Percentiles rank a stretch among this genome's conserved stretches.
Evolutionary conservation across 2,113 vertebrate species (phyloP).

Genomic region (Scytalopus superciliaris): DNA sequence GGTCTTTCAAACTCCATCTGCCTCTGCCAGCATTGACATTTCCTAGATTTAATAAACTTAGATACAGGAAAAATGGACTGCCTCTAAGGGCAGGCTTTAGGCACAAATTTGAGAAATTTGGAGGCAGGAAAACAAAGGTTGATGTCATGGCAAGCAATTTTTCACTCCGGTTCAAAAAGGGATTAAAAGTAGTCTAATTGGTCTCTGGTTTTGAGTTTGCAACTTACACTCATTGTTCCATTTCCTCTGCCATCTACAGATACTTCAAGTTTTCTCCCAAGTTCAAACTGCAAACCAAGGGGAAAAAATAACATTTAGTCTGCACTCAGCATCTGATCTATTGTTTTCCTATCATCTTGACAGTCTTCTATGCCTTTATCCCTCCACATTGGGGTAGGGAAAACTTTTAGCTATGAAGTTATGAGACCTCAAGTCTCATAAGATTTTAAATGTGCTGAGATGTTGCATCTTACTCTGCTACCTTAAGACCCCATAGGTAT

Average conservation of each 20-base stretch:
- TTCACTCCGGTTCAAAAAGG: not conserved
- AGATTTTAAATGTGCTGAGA: not conserved
- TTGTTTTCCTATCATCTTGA: not conserved
- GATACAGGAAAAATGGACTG: not conserved
- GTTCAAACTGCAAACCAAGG: conserved; percentile 62
- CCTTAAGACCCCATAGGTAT: not conserved
- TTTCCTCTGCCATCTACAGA: conserved; percentile 68
- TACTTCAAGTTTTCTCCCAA: conserved; percentile 66
- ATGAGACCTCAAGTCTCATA: not conserved
- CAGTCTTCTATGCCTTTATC: not conserved
- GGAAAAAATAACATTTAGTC: not conserved
- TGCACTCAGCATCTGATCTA: not conserved
- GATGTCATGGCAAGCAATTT: not conserved
- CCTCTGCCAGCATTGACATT: not conserved
- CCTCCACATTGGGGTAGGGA: not conserved
- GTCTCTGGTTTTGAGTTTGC: not conserved
- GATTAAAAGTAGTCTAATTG: not conserved
- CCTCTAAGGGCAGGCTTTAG: not conserved
- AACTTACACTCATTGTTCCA: conserved; percentile 76
- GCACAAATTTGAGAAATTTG: not conserved
- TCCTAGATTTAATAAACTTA: not conserved
- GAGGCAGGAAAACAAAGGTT: not conserved
- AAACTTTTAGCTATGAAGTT: not conserved
- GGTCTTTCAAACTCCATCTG: not conserved
- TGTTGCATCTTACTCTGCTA: not conserved